Base-by-base conservation (phyloP, 2,888 invertebrate species). In the Leucoma salicis region DNA sequence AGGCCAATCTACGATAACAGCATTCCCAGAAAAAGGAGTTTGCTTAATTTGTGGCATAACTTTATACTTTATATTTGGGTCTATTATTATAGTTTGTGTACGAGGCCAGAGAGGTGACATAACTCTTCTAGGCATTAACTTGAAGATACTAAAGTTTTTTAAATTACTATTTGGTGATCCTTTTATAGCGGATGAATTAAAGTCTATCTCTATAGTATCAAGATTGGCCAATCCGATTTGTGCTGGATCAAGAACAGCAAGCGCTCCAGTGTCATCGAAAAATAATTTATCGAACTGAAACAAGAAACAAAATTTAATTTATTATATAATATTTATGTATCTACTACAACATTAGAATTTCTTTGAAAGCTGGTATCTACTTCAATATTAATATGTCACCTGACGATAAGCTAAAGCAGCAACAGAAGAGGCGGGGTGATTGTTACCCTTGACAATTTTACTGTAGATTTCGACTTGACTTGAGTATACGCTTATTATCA, bases 201-300 rank as follows among this genome's bases (percentile, higher is more conserved):
- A 33, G 13, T 39, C 46, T 25, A 46, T 32, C 7, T 29, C 12
- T 6, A 38, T 32, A 0, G 6, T 2, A 3, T 51, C 37, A 6
- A 32, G 12, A 35, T 50, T 57, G 2, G 52, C 53, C 13, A 57
- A 24, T 4, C 53, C 55, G 16, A 49, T 53, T 7, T 46, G 40
- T 31, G 25, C 28, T 31, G 34, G 25, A 5, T 47, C 53, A n/a
- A 11, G 16, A n/a, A 27, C 27, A 11, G 27, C 3, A 27, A 0
- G 24, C 7, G 14, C 29, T 24, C 28, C 27, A 1, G 24, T 3
- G 1, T 33, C 41, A 10, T 50, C 42, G 11, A 42, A 42, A 11
- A 35, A 6, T 21, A 48, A 13, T 6, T 27, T 28, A 21, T 40
- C 38, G 27, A 33, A 32, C 37, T 49, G 41, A 37, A 29, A 37